Conservation (phyloP, 2,888 invertebrate genomes). For the Archaeoteleia sp. region DNA sequence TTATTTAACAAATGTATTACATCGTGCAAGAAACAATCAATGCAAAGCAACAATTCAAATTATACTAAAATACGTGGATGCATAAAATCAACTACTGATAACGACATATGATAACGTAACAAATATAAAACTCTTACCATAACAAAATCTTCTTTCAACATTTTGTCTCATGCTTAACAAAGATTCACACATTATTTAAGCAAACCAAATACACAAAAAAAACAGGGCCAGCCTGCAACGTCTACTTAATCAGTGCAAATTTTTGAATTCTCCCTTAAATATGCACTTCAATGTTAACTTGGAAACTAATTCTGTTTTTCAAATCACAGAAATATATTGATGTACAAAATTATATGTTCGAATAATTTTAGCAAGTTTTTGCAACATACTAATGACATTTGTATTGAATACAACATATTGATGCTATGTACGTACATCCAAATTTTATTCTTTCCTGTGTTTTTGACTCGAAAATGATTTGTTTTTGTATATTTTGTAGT, state of each 20-base stretch:
- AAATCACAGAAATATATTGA: constrained; percentile 1
- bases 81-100: too few species aligned
- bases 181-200: constrained; percentile 5
- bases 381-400: constrained; percentile 12
- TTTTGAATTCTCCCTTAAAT: constrained; percentile 12
- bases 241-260: constrained; percentile 22
- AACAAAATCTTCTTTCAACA: too few species aligned
- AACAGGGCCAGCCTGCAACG: constrained; percentile 38
- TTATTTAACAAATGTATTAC: too few species aligned
- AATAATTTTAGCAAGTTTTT: not conserved
- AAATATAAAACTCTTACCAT: too few species aligned
- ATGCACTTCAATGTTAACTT: not conserved
- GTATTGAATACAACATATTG: constrained; percentile 38
- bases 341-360: too few species aligned
- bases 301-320: not conserved
- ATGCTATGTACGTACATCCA: constrained; percentile 40
- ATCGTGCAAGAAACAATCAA: too few species aligned
- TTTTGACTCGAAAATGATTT: constrained; percentile 30
- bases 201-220: constrained; percentile 7
- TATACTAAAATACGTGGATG: too few species aligned
- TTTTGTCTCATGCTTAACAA: too few species aligned
- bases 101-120: too few species aligned
- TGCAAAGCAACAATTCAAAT: too few species aligned
- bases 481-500: constrained; percentile 13
- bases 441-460: constrained; percentile 6